Evolutionary conservation across 2,888 invertebrate genomes (phyloP).

Genomic region (Synanthedon tipuliformis): DNA sequence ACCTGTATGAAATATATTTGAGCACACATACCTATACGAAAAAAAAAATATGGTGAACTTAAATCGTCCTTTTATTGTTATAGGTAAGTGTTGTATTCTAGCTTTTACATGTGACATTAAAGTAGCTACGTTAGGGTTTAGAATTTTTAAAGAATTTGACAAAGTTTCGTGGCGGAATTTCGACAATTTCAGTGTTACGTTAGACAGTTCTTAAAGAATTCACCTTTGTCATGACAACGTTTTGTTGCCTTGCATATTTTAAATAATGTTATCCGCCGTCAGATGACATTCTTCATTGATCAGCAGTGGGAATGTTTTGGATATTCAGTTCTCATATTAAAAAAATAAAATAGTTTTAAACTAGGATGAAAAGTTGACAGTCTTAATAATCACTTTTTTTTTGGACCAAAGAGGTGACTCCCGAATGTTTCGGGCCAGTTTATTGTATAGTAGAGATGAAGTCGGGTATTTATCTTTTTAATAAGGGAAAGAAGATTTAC

Average conservation of each 20-base stretch:
- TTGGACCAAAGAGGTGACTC: no score
- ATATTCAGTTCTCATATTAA: no score
- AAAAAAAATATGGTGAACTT: no score
- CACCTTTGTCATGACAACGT: slow-evolving; percentile 22
- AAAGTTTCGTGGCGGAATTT: slow-evolving; percentile 17
- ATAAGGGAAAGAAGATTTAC: slow-evolving; percentile 5
- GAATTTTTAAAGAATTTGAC: slow-evolving; percentile 20
- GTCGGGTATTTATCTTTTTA: slow-evolving; percentile 3
- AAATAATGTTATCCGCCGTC: slow-evolving; percentile 1
- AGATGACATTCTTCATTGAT: neutral
- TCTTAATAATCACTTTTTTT: no score
- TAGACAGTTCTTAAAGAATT: slow-evolving; percentile 16
- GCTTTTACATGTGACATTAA: no score
- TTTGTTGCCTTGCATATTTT: slow-evolving; percentile 10
- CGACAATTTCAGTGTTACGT: slow-evolving; percentile 17
- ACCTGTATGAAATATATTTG: no score
- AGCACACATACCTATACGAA: no score
- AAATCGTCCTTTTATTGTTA: no score
- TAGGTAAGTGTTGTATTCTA: no score
- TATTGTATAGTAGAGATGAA: neutral
- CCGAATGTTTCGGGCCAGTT: no score
- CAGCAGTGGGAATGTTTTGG: neutral
- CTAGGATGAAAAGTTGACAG: no score
- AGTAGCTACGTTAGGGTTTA: slow-evolving; percentile 1
- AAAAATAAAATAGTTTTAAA: no score